These are phyloP conservation scores for Trachelipus rathkii DNA, from an alignment of 1,140 invertebrate species.

Conservation along the genomic window DNA sequence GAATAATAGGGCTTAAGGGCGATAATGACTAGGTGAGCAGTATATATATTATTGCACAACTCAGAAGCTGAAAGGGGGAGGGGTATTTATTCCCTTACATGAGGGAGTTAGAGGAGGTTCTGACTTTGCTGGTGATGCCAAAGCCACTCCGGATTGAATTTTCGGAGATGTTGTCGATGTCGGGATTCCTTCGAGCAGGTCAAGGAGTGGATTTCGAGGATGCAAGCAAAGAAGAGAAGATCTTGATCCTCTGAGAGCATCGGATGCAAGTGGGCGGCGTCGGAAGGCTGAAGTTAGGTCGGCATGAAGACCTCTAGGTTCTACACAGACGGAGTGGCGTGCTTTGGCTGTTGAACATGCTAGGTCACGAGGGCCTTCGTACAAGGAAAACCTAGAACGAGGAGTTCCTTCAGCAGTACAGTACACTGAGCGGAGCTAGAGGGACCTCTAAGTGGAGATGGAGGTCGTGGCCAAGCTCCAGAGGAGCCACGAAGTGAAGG, in stretches of 20 bases:
- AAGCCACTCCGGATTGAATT: background rate
- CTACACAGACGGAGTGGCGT: slow-evolving; percentile 25
- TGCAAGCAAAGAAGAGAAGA: slow-evolving; percentile 18
- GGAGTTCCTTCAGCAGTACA: slow-evolving; percentile 24
- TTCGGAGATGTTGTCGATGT: background rate
- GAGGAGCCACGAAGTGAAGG: slow-evolving; percentile 22
- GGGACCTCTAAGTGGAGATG: background rate
- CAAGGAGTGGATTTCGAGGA: slow-evolving; percentile 22
- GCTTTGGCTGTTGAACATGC: slow-evolving; percentile 20
- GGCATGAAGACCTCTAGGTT: slow-evolving; percentile 9
- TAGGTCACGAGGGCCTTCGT: slow-evolving; percentile 18
- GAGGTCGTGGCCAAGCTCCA: slow-evolving; percentile 18
- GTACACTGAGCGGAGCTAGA: background rate
- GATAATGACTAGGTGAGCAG: too few species aligned
- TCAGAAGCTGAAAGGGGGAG: too few species aligned
- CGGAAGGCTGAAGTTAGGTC: background rate
- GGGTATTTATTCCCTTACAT: background rate
- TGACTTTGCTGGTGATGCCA: background rate
- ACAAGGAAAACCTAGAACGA: slow-evolving; percentile 23
- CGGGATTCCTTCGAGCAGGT: slow-evolving; percentile 23
- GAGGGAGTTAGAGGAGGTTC: background rate
- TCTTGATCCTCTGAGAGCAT: slow-evolving; percentile 18
- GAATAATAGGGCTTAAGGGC: too few species aligned
- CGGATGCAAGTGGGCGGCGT: slow-evolving; percentile 6
- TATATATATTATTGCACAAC: too few species aligned